Evolutionary conservation across 2,113 vertebrate genomes (phyloP).

Genomic region (Halcyon malimbica): DNA sequence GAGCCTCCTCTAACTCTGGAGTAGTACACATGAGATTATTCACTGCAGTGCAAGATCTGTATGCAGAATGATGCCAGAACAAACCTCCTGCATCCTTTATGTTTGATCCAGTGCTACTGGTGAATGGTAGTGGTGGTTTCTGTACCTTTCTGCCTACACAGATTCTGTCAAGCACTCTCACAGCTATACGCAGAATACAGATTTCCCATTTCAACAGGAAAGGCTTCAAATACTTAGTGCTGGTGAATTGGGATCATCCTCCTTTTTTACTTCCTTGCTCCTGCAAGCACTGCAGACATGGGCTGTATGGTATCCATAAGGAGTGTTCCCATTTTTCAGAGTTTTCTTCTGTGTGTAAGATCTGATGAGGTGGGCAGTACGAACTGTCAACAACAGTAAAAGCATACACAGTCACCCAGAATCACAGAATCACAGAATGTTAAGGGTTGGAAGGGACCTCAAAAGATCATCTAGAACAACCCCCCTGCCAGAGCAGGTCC

Average conservation of each 20-base stretch:
- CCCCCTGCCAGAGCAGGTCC: no score
- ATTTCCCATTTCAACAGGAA: background rate
- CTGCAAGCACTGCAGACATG: background rate
- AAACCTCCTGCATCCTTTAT: accelerated
- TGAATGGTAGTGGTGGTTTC: background rate
- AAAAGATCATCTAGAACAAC: no score
- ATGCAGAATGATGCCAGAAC: accelerated
- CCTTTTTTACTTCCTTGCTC: background rate
- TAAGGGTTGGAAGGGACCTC: no score
- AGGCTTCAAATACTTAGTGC: background rate
- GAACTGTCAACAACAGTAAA: background rate
- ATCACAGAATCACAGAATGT: no score
- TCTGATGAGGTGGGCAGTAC: background rate
- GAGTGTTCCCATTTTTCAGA: background rate
- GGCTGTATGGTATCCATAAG: accelerated
- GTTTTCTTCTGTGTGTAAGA: background rate
- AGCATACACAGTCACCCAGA: background rate
- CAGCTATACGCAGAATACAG: background rate
- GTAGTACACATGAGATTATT: accelerated
- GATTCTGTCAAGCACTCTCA: background rate
- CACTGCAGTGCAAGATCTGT: background rate
- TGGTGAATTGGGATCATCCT: background rate
- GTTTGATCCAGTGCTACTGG: background rate
- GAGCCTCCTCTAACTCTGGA: background rate
- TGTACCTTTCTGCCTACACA: background rate